These are phyloP conservation scores for Propithecus coquereli DNA, from an alignment of 2,113 vertebrate species.

Conservation along the genomic window DNA sequence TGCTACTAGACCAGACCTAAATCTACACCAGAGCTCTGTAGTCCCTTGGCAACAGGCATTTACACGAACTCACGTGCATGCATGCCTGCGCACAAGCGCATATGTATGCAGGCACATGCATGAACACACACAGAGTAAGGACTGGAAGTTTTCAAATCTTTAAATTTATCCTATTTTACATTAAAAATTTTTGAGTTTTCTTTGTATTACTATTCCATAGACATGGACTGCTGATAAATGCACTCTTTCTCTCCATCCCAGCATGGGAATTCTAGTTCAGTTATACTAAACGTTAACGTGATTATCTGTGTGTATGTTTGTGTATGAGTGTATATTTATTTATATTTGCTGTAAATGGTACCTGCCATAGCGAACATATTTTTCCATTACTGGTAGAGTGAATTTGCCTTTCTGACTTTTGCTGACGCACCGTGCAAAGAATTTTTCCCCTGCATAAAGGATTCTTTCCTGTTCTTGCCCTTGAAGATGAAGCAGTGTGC, in stretches of 20 bases:
- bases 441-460: background rate
- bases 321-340: background rate
- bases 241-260: background rate
- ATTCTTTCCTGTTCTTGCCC: background rate
- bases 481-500: background rate
- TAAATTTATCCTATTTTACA: background rate
- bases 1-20: background rate
- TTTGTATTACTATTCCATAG: background rate
- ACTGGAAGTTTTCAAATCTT: background rate
- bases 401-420: background rate
- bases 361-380: background rate
- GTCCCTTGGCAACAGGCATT: background rate
- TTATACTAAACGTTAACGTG: background rate
- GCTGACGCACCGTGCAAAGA: background rate
- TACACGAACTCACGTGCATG: background rate
- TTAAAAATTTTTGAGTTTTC: background rate
- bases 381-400: background rate
- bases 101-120: background rate
- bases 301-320: background rate
- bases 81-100: background rate
- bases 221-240: background rate
- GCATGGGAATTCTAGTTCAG: background rate
- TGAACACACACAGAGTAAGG: background rate
- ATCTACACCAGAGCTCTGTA: background rate
- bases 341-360: background rate